Conservation (phyloP, 2,797 vertebrate genomes). For the Danio tinwini region DNA sequence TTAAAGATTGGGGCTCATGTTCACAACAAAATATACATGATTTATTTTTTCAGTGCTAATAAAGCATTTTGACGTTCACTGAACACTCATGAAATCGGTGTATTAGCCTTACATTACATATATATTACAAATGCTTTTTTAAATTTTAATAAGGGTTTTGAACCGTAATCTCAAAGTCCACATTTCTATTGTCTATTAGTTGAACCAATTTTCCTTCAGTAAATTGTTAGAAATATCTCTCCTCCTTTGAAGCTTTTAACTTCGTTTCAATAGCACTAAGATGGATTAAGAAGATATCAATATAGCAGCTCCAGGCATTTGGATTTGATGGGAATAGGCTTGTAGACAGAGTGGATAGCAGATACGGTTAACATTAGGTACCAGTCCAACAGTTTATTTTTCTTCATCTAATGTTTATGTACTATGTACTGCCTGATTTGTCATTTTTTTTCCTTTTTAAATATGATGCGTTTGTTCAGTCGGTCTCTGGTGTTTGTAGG, state of each 20-base stretch:
- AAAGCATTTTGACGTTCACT: slow-evolving; percentile 2
- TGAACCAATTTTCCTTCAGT: not conserved
- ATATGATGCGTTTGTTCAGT: not conserved
- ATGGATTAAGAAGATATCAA: not conserved
- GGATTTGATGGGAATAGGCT: not conserved
- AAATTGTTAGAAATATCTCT: not conserved
- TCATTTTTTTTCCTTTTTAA: slow-evolving; percentile 7
- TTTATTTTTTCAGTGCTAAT: slow-evolving; percentile 21
- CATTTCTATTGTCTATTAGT: not conserved
- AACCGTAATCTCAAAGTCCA: not conserved
- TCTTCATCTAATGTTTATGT: not conserved
- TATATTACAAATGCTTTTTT: not conserved
- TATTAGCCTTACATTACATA: not conserved
- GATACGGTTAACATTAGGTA: not conserved
- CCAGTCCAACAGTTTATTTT: not conserved
- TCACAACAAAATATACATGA: not conserved
- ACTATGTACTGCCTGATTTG: not conserved
- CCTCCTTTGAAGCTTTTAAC: not conserved
- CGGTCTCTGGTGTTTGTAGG: not conserved
- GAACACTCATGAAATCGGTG: not conserved
- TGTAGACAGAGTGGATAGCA: not conserved
- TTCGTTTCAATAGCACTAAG: not conserved
- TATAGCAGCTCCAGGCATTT: not conserved
- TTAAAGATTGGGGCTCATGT: slow-evolving; percentile 24
- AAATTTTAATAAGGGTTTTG: not conserved